phyloP scores from a whole-genome alignment of 2,888 invertebrate species.

The Melinaea menophilus region DNA sequence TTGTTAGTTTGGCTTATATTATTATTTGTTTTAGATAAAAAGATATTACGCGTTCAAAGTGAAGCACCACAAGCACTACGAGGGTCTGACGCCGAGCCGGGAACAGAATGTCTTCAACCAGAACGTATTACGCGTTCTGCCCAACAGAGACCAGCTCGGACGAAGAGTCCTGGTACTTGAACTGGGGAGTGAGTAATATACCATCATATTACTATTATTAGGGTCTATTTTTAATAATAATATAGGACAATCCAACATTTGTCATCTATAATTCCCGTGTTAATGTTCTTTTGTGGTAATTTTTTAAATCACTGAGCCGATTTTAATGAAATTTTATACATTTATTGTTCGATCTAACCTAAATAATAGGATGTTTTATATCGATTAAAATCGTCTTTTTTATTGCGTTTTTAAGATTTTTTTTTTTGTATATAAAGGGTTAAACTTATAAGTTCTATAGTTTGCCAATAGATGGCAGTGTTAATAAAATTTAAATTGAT shows the following conservation, averaged over 20 bases:
- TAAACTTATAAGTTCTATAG: too few relatives aligned
- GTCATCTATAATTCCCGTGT: too few relatives aligned
- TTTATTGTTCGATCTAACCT: too few relatives aligned
- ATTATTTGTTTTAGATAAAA: conserved; percentile 79
- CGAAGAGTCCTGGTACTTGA: conserved; percentile 86
- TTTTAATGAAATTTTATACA: too few relatives aligned
- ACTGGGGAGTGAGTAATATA: conserved; percentile 83
- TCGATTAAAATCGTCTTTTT: too few relatives aligned
- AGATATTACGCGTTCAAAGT: conserved; percentile 89
- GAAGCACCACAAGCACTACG: conserved; percentile 86
- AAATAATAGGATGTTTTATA: too few relatives aligned
- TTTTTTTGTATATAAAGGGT: too few relatives aligned
- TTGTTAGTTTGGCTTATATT: background rate
- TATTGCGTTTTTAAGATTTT: too few relatives aligned
- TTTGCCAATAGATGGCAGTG: too few relatives aligned
- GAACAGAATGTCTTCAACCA: conserved; percentile 88
- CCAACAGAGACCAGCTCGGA: conserved; percentile 88
- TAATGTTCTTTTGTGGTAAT: too few relatives aligned
- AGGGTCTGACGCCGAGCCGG: conserved; percentile 82
- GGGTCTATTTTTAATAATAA: background rate
- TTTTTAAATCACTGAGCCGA: too few relatives aligned
- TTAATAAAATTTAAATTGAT: too few relatives aligned
- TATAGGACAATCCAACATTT: background rate
- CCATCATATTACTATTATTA: background rate
- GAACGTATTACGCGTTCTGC: conserved; percentile 87